phyloP scores from a whole-genome alignment of 2,797 vertebrate species.

The Sebastes taczanowskii region DNA sequence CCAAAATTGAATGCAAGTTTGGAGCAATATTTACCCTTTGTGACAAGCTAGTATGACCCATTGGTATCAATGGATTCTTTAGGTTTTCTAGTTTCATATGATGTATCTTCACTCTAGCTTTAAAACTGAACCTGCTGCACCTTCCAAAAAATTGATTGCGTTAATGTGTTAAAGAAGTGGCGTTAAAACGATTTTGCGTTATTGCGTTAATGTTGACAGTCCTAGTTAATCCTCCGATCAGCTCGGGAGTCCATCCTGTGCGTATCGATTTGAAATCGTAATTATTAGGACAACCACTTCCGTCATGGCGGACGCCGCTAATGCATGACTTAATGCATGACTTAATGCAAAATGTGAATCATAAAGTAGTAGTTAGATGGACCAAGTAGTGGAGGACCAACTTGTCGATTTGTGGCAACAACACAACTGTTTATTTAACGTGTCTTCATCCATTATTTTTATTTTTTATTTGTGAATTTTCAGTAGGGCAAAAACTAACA shows the following conservation, averaged over 20 bases:
- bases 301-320: not conserved
- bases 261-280: not conserved
- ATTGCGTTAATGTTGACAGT: not conserved
- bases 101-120: not conserved
- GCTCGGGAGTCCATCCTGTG: not conserved
- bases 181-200: not conserved
- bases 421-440: no score
- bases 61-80: not conserved
- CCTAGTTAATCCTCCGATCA: not conserved
- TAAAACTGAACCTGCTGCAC: not conserved
- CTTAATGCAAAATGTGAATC: not conserved
- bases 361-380: not conserved
- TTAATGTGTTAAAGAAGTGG: not conserved
- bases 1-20: not conserved
- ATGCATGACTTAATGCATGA: not conserved
- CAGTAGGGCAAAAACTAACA: no score
- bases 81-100: not conserved
- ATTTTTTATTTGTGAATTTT: no score
- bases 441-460: no score
- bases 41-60: not conserved
- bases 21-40: not conserved
- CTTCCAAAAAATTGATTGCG: not conserved
- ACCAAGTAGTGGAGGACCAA: no score
- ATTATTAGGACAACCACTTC: not conserved
- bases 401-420: no score